Percentiles rank a stretch among this genome's conserved stretches.
Conservation (phyloP, 2,797 vertebrate species). For the Melanotaenia nigrans region DNA sequence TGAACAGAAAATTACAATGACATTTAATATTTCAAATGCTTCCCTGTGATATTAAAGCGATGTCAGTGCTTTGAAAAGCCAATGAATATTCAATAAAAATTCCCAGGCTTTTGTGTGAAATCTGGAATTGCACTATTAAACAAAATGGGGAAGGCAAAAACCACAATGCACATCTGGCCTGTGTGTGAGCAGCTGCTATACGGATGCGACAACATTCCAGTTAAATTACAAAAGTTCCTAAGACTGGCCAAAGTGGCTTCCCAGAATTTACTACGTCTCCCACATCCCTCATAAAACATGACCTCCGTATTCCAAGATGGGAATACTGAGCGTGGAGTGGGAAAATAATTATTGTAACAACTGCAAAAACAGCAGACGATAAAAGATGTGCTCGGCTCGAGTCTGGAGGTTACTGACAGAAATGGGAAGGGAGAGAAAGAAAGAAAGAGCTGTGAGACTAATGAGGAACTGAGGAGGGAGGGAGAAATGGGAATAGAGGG, state of each 20-base stretch:
- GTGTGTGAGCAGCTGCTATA: constrained; percentile 20
- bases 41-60: constrained; percentile 55
- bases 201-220: constrained; percentile 67
- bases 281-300: constrained; percentile 74
- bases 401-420: constrained; percentile 69
- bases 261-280: constrained; percentile 71
- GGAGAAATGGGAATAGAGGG: constrained; percentile 57
- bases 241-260: constrained; percentile 58
- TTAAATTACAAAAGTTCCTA: constrained; percentile 71
- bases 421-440: constrained; percentile 65
- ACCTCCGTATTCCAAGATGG: constrained; percentile 73
- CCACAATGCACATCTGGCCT: constrained; percentile 71
- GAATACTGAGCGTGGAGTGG: constrained; percentile 63
- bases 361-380: constrained; percentile 74
- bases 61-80: constrained; percentile 56
- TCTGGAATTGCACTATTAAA: constrained; percentile 52
- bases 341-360: constrained; percentile 76
- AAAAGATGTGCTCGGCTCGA: constrained; percentile 63
- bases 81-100: constrained; percentile 67
- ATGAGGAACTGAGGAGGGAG: constrained; percentile 67
- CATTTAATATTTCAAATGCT: constrained; percentile 70
- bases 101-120: constrained; percentile 36
- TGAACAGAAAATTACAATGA: constrained; percentile 67
- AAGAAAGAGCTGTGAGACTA: constrained; percentile 72
- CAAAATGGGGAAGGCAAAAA: constrained; percentile 57